Evolutionary conservation across 92 coral and sea anemone genomes (phyloP).

Genomic region (Epizoanthus rinbou): DNA sequence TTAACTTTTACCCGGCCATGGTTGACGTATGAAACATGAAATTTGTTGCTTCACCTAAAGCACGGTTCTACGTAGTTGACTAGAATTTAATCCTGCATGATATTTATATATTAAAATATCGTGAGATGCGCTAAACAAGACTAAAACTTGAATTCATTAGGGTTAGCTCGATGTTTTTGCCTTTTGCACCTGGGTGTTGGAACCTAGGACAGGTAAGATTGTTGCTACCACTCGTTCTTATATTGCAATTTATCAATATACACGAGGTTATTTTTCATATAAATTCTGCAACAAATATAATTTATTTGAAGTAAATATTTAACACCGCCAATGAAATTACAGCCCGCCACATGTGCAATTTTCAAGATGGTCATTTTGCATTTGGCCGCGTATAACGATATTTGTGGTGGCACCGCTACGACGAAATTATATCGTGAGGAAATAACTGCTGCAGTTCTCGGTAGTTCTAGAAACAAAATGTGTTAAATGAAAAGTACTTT

Average conservation of each 20-base stretch:
- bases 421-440: no score
- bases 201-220: conserved; percentile 35
- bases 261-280: no score
- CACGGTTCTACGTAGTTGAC: background rate
- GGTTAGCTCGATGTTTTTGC: background rate
- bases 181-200: conserved; percentile 38
- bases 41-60: background rate
- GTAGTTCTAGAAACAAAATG: background rate
- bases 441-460: background rate
- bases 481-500: background rate
- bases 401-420: no score
- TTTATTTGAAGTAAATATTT: no score
- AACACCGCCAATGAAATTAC: no score
- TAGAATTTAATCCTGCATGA: no score
- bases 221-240: background rate
- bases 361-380: no score
- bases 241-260: no score
- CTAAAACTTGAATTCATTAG: background rate
- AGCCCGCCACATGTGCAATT: no score
- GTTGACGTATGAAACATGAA: background rate
- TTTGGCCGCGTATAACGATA: no score
- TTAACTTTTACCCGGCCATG: background rate
- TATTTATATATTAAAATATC: background rate
- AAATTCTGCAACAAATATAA: no score
- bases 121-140: background rate